Percentiles rank a stretch among this genome's conserved stretches.
Conservation (phyloP, 2,888 invertebrate species). For the Limnephilus rhombicus region DNA sequence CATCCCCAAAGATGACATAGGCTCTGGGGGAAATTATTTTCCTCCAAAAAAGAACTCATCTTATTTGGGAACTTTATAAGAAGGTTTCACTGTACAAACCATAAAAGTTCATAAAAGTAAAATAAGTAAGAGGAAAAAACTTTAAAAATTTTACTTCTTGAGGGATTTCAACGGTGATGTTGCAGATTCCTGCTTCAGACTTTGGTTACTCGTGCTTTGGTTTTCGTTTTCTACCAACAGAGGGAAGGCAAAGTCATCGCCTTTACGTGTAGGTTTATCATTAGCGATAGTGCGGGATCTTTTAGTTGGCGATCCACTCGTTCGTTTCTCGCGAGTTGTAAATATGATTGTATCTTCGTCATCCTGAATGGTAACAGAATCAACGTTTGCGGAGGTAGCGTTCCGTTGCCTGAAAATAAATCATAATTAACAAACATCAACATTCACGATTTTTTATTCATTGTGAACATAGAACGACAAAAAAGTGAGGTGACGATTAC, state of each 20-base stretch:
- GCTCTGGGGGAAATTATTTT: no score
- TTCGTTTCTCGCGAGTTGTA: conserved; percentile 7
- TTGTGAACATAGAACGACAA: no score
- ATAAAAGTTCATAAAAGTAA: no score
- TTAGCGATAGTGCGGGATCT: neutral
- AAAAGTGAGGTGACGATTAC: no score
- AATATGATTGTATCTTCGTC: conserved; percentile 57
- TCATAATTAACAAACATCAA: neutral
- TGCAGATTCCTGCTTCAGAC: neutral
- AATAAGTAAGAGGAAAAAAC: no score
- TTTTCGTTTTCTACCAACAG: neutral
- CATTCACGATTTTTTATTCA: no score
- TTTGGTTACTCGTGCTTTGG: neutral
- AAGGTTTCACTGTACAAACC: no score
- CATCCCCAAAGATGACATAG: no score
- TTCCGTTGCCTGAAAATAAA: conserved; percentile 30
- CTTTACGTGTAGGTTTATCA: conserved; percentile 21
- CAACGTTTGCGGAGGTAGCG: neutral
- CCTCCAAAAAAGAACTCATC: no score
- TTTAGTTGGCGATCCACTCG: conserved; percentile 1
- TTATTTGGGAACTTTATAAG: no score
- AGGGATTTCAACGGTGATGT: neutral
- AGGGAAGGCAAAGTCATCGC: neutral
- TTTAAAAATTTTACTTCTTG: neutral
- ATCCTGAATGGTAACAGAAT: conserved; percentile 37